Evolutionary conservation across 2,797 vertebrate species (phyloP), one percentile per base, ranked within the genome.

Genomic region (Rallus crepitans): DNA sequence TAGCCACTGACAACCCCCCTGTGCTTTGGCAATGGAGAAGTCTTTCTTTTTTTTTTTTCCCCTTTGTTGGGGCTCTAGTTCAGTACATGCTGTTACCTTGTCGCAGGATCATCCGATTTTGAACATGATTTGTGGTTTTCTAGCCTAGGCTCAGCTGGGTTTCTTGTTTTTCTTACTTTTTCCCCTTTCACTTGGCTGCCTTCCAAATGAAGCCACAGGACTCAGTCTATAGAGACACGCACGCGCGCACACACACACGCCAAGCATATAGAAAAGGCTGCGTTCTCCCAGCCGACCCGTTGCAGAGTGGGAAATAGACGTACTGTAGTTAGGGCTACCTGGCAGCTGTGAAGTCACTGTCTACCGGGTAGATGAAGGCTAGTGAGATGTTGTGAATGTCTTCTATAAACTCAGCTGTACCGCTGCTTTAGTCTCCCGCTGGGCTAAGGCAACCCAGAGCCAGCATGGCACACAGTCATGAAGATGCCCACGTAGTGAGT

Each of bases 191-290:
- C 70, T 88, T 96, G 89, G 90, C 96, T 90, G 64, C 42, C 60
- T 87, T 69, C 90, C 90, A 95, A 37, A 71, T 87, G 93, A 96
- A 94, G 90, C 89, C 70, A 89, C 59, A 71, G 69, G 75, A 76
- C 56, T 75, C 24, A 69, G 66, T 81, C 45, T 70, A 50, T 3
- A 63, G 65, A 90, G 18, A 59, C 10, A 3, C 11, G 17, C 3
- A 0, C 0, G 2, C 24, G 8, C 4, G 12, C 55, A 48, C 27
- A 19, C 12, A 39, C 35, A 35, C 35, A 35, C 35, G 8, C 5
- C 24, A 1, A 27, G 15, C 61, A 42, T 71, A 31, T 15, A 28
- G 13, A 89, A 93, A 64, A 88, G 24, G 11, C 56, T 78, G 33
- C 30, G 15, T 82, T 92, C 89, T 91, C 65, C 20, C 56, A 61